phyloP scores from a whole-genome alignment of 2,888 invertebrate genomes.

The Argynnis bischoffii region DNA sequence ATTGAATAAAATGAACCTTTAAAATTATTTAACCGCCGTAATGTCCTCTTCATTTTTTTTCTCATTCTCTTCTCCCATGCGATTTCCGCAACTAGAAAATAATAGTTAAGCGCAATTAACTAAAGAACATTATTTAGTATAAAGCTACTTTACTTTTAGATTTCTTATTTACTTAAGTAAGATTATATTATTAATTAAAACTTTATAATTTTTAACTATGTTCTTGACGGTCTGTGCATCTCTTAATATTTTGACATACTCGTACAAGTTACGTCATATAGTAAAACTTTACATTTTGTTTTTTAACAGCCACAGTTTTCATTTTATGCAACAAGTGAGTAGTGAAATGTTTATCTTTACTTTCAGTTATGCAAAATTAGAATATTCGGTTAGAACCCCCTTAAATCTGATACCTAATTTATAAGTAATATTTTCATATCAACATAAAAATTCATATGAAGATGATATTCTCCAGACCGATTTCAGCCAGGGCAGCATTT shows the following conservation, averaged over 20 bases:
- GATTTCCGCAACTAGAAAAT: constrained; percentile 61
- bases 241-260: background rate
- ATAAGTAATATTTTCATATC: background rate
- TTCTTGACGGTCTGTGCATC: constrained; percentile 2
- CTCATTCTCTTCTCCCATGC: constrained; percentile 72
- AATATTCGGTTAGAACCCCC: background rate
- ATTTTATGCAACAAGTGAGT: constrained; percentile 9
- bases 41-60: constrained; percentile 65
- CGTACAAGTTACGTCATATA: background rate
- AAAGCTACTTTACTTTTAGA: background rate
- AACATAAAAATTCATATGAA: too few species aligned
- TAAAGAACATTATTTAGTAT: background rate
- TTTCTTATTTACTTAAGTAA: background rate
- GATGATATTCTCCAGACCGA: too few species aligned
- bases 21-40: constrained; percentile 63
- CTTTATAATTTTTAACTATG: constrained; percentile 2
- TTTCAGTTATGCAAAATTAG: constrained; percentile 2
- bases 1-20: constrained; percentile 53
- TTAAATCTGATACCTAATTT: background rate
- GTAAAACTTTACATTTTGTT: constrained; percentile 10
- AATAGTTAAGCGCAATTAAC: background rate
- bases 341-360: constrained; percentile 3
- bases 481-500: too few species aligned
- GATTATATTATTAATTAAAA: constrained; percentile 1
- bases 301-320: background rate